phyloP scores from a whole-genome alignment of 2,888 invertebrate genomes.

The Tinea semifulvella region DNA sequence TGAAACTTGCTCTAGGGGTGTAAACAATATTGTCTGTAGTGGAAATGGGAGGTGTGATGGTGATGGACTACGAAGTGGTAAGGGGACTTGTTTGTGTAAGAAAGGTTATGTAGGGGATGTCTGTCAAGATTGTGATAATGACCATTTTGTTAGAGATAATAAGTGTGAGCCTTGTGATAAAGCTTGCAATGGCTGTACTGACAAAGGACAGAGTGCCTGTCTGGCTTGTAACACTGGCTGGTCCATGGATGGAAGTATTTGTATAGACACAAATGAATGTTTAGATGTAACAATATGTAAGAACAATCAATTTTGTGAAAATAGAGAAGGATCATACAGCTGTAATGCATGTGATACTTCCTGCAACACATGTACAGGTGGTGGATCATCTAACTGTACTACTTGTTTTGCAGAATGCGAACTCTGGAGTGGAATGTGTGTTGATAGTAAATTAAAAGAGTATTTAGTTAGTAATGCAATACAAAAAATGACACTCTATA shows the following conservation, averaged over 20 bases:
- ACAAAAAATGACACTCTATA: slow-evolving; percentile 33
- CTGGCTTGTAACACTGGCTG: slow-evolving; percentile 72
- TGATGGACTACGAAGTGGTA: slow-evolving; percentile 91
- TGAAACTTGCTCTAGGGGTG: slow-evolving; percentile 69
- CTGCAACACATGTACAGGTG: slow-evolving; percentile 83
- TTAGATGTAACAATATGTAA: slow-evolving; percentile 56
- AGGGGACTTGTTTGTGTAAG: slow-evolving; percentile 88
- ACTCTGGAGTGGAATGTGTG: slow-evolving; percentile 42
- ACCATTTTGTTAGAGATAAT: slow-evolving; percentile 74
- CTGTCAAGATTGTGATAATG: slow-evolving; percentile 80
- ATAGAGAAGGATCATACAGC: slow-evolving; percentile 81
- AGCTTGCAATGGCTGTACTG: slow-evolving; percentile 81
- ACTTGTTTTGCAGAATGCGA: slow-evolving; percentile 67
- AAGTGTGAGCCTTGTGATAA: slow-evolving; percentile 80
- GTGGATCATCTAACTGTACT: slow-evolving; percentile 86
- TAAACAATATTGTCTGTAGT: slow-evolving; percentile 73
- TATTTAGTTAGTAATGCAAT: slow-evolving; percentile 30
- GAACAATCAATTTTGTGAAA: slow-evolving; percentile 83
- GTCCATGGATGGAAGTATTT: slow-evolving; percentile 72
- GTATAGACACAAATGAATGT: slow-evolving; percentile 89
- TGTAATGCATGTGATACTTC: slow-evolving; percentile 84
- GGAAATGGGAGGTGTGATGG: slow-evolving; percentile 83
- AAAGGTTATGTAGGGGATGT: slow-evolving; percentile 78
- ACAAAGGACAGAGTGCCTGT: slow-evolving; percentile 72
- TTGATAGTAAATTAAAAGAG: slow-evolving; percentile 31